A percentile compares a stretch with the other conserved stretches of the same genome.
Evolutionary conservation across 2,113 vertebrate genomes (phyloP).

Genomic region (Shinisaurus crocodilurus): DNA sequence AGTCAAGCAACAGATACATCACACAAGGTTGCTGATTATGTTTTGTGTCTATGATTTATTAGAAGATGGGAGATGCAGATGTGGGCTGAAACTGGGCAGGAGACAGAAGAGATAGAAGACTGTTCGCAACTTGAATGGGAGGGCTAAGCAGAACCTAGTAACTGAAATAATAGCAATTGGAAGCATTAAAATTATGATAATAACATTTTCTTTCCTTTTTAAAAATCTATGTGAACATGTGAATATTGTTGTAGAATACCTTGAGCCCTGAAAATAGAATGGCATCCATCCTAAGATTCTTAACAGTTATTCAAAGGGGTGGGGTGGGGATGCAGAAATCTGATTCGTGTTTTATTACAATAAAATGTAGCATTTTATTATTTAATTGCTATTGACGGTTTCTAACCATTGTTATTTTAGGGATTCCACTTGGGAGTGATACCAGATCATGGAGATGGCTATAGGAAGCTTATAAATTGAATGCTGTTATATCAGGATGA

Average conservation of each 20-base stretch:
- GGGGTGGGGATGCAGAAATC: background rate
- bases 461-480: background rate
- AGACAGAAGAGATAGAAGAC: background rate
- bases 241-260: background rate
- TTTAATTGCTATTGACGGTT: too few relatives aligned
- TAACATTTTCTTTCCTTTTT: background rate
- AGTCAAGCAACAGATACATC: background rate
- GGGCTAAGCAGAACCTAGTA: background rate
- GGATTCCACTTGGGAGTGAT: background rate
- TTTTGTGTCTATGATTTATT: background rate
- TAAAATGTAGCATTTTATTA: background rate
- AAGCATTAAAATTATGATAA: background rate
- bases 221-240: background rate
- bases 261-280: background rate
- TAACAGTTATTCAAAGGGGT: background rate
- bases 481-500: rapidly evolving
- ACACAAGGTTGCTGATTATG: background rate
- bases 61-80: background rate
- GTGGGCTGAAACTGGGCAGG: background rate
- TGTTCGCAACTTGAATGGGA: background rate
- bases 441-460: background rate
- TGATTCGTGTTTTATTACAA: background rate
- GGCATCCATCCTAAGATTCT: background rate
- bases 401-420: background rate
- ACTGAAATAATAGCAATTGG: background rate